These are phyloP conservation scores for Blastobasis adustella DNA, from an alignment of 2,888 invertebrate genomes.

Conservation along the genomic window DNA sequence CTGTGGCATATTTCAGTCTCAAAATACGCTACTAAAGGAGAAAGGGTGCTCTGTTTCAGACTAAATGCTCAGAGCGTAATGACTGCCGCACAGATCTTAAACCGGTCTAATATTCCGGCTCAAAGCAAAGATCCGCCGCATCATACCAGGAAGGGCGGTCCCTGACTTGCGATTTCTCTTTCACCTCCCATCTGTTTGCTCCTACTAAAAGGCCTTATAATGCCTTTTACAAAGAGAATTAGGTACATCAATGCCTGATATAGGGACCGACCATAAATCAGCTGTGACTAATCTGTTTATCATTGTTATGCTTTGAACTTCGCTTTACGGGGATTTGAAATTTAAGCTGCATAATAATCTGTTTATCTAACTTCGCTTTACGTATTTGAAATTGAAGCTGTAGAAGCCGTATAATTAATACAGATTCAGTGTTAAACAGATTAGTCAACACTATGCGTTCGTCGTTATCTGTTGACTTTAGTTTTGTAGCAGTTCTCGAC, in stretches of 20 bases:
- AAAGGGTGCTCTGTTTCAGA: no score
- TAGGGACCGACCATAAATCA: conserved; percentile 25
- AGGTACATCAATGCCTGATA: no score
- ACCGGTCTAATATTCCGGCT: neutral
- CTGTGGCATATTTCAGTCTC: no score
- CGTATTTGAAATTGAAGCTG: no score
- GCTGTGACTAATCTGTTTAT: conserved; percentile 31
- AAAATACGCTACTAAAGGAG: no score
- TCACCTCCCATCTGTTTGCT: conserved; percentile 28
- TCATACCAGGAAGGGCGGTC: conserved; percentile 18
- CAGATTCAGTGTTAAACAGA: no score
- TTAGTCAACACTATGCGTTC: no score
- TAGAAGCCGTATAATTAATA: no score
- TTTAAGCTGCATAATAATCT: neutral
- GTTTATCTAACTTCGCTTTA: no score
- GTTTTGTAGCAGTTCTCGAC: no score
- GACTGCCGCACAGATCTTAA: neutral
- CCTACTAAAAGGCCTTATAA: conserved; percentile 31
- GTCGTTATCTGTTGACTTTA: no score
- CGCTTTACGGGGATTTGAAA: neutral
- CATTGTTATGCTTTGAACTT: conserved; percentile 22
- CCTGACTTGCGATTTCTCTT: conserved; percentile 34
- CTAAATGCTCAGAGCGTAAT: neutral
- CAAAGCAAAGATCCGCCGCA: neutral
- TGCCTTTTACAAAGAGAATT: conserved; percentile 13